These are phyloP conservation scores for Martes martes DNA, from an alignment of 2,113 vertebrate species.

Conservation along the genomic window DNA sequence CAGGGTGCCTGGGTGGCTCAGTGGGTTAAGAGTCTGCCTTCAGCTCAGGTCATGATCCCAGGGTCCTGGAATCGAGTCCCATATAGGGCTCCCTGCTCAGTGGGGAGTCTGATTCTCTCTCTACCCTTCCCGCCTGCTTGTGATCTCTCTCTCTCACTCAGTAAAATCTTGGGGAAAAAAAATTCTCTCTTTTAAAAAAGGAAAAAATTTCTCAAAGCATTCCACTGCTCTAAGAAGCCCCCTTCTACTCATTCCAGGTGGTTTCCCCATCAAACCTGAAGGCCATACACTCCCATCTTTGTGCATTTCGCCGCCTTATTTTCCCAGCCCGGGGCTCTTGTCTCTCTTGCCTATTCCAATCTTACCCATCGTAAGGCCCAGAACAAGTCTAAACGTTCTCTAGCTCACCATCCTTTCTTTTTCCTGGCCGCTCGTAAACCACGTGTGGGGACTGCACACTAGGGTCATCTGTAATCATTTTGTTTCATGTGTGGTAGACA, in stretches of 20 bases:
- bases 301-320: neutral
- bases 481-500: neutral
- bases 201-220: neutral
- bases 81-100: too few relatives aligned
- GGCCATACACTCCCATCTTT: neutral
- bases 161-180: neutral
- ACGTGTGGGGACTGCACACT: too few relatives aligned
- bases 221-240: rapidly evolving
- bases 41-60: neutral
- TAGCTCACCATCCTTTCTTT: neutral
- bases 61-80: too few relatives aligned
- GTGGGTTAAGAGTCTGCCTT: neutral
- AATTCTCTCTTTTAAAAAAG: neutral
- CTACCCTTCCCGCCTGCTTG: neutral
- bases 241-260: neutral
- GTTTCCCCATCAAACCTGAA: neutral
- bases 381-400: neutral
- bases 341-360: neutral
- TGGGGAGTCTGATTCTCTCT: too few relatives aligned
- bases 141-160: neutral
- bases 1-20: too few relatives aligned
- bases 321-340: neutral
- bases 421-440: neutral
- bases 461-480: rapidly evolving
- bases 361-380: neutral